Evolutionary conservation across 2,113 vertebrate species (phyloP).

Genomic region (Pavo muticus): DNA sequence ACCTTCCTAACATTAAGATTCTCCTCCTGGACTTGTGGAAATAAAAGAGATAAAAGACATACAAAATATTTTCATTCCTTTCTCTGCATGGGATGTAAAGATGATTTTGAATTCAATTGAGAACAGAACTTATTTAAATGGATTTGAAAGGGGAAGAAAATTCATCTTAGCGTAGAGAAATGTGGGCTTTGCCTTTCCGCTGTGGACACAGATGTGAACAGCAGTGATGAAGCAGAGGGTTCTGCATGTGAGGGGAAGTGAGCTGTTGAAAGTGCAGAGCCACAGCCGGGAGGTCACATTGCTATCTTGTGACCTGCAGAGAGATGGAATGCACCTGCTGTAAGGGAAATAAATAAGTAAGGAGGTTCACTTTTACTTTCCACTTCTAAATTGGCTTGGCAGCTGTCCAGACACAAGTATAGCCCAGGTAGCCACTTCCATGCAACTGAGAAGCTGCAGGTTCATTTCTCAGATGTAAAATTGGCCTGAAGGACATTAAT

Average conservation of each 20-base stretch:
- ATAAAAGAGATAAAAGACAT: background rate
- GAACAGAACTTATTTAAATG: background rate
- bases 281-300: background rate
- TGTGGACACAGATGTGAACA: background rate
- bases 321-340: background rate
- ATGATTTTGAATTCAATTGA: background rate
- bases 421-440: background rate
- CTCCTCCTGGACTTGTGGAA: background rate
- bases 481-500: background rate
- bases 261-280: background rate
- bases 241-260: rapidly evolving
- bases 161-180: background rate
- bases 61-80: background rate
- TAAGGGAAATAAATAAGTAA: background rate
- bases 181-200: background rate
- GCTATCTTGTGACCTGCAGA: background rate
- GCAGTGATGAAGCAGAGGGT: background rate
- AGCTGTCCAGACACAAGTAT: background rate
- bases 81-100: background rate
- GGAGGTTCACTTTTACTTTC: background rate
- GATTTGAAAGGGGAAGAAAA: background rate
- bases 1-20: background rate
- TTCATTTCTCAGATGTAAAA: background rate
- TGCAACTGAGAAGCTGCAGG: background rate
- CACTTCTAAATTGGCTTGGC: background rate